Percentiles rank a stretch among this genome's conserved stretches.
These are phyloP conservation scores for Amphiprion ocellaris DNA, from an alignment of 2,113 vertebrate genomes.

Conservation along the genomic window DNA sequence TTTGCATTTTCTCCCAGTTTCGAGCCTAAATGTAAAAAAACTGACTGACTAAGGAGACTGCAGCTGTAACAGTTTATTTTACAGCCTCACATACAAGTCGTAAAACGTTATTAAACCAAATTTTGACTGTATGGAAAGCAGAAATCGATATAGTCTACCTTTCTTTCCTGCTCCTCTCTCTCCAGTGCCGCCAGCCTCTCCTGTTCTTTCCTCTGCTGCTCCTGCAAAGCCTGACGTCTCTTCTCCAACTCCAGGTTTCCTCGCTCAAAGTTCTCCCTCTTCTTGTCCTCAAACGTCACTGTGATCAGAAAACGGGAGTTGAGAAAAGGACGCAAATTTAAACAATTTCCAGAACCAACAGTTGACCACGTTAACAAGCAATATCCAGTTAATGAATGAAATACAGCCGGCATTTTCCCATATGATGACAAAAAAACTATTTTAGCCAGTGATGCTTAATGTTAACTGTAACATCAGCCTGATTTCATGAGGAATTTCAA, in stretches of 20 bases:
- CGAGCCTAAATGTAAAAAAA: not conserved
- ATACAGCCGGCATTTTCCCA: no score
- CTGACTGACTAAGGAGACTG: not conserved
- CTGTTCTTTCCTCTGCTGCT: slow-evolving; percentile 97
- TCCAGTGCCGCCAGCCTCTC: slow-evolving; percentile 94
- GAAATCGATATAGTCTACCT: slow-evolving; percentile 50
- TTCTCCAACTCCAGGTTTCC: slow-evolving; percentile 98
- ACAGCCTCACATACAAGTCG: not conserved
- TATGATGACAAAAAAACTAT: no score
- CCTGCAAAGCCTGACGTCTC: slow-evolving; percentile 92
- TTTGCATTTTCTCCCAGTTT: not conserved
- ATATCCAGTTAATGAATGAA: no score
- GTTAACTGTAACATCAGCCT: no score
- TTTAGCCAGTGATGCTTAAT: no score
- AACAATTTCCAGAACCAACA: no score
- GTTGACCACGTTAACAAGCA: no score
- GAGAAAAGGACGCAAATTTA: no score
- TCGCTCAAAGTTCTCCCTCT: slow-evolving; percentile 97
- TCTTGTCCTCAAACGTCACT: slow-evolving; percentile 99
- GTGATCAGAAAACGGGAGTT: not conserved
- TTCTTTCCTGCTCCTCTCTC: slow-evolving; percentile 92
- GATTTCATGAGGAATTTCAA: no score
- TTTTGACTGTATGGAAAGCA: not conserved
- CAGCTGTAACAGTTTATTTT: not conserved
- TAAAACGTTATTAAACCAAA: not conserved